phyloP scores from a whole-genome alignment of 23 tunicate species.

The Diplosoma virens region DNA sequence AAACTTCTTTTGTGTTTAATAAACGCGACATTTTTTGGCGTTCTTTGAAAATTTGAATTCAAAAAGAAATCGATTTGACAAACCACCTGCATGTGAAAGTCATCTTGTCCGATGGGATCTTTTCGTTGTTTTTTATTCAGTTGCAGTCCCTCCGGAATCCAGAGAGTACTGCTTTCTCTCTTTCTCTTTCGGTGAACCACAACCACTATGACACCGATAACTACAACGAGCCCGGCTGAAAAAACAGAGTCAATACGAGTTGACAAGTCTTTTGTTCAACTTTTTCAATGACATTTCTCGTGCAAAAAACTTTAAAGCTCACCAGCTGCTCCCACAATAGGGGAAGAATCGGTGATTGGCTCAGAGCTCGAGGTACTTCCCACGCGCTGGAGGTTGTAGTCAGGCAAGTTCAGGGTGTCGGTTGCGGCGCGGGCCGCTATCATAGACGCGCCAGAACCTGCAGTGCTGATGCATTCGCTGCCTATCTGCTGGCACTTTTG shows the following conservation, averaged over 20 bases:
- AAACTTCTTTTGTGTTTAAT: no score
- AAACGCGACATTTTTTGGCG: no score
- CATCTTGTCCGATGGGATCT: slow-evolving; percentile 82
- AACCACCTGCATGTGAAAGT: slow-evolving; percentile 72
- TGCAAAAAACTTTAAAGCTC: no score
- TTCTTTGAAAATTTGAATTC: no score
- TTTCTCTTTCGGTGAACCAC: slow-evolving; percentile 73
- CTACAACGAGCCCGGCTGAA: slow-evolving; percentile 39
- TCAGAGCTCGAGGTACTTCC: not conserved
- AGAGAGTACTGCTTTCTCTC: slow-evolving; percentile 58
- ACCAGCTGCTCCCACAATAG: slow-evolving; percentile 20
- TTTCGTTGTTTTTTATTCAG: slow-evolving; percentile 60
- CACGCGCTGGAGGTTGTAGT: slow-evolving; percentile 1
- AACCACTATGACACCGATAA: slow-evolving; percentile 39
- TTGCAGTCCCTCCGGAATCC: slow-evolving; percentile 77
- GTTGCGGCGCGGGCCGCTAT: slow-evolving; percentile 51
- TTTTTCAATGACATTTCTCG: no score
- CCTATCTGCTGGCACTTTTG: slow-evolving; percentile 45
- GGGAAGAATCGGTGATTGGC: not conserved
- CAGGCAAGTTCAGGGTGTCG: not conserved
- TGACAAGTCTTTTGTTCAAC: no score
- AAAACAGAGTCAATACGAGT: no score
- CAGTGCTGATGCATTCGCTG: slow-evolving; percentile 7
- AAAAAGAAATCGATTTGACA: no score
- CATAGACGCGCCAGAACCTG: slow-evolving; percentile 29